Base-by-base conservation (phyloP, 1,140 invertebrate species). In the Drosophila ohnishii region DNA sequence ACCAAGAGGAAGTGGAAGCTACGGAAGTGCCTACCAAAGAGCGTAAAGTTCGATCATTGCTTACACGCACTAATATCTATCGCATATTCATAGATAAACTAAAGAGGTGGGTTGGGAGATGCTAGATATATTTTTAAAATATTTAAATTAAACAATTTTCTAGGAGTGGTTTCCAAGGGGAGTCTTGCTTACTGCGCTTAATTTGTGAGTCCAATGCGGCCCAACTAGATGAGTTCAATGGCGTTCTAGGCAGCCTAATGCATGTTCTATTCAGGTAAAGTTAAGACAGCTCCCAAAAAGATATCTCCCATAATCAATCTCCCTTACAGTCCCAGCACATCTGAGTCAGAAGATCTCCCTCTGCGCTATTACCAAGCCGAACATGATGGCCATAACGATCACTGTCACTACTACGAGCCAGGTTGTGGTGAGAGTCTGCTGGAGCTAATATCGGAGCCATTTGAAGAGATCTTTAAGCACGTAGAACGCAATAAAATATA, bases 321-420 rank as follows among this genome's bases (percentile, higher is more conserved):
- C 8, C 6, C 11, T 45, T 56, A n/a, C 85, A 94, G 94, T 30
- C 94, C 94, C 51, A 94, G 93, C 47, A 91, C 94, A 32, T 94
- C 94, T 0, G 91, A 85, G 28, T 92, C 94, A 39, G 93, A 93
- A 79, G 92, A 92, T 30, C 66, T 94, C 39, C 91, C 93, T 1
- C 84, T 92, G 35, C 87, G 83, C 0, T 94, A 94, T 78, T 93
- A 94, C 75, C 91, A 93, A 78, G 94, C 94, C 0, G 94, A 94
- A 78, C 79, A 92, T 22, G 91, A 91, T 75, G 90, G 90, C 25
- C 56, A 60, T 51, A 69, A 87, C 40, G 92, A 86, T 11, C 77
- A 92, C 45, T 93, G 92, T 37, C 61, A 80, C 32, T 75, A 85
- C 61, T 93, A 93, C 70, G 73, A 87, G 32, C 61, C 75, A 4